Evolutionary conservation across 2,888 invertebrate species (phyloP).

Genomic region (Zelleria hepariella): DNA sequence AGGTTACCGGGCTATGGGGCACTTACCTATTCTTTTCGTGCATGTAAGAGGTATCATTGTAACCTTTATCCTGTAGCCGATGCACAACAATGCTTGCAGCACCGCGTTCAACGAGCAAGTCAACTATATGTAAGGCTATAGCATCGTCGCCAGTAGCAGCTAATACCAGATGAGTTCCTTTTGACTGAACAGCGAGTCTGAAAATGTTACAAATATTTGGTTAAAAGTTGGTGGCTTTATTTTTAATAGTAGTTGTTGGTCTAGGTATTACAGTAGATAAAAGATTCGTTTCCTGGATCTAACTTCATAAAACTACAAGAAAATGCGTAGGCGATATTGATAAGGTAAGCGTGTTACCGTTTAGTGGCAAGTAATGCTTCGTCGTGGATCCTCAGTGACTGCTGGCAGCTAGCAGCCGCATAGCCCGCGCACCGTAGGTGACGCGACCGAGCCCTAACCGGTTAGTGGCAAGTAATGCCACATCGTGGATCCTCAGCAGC

Average conservation of each 20-base stretch:
- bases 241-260: too few species aligned
- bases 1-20: too few species aligned
- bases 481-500: conserved; percentile 20
- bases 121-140: not conserved
- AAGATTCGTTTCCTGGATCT: not conserved
- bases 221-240: not conserved
- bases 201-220: not conserved
- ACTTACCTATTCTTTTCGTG: not conserved
- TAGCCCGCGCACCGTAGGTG: conserved; percentile 15
- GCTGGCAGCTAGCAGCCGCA: conserved; percentile 39
- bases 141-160: not conserved
- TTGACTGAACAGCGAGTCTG: not conserved
- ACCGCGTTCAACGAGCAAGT: conserved; percentile 1
- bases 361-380: not conserved
- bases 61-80: not conserved
- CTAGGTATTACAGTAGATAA: too few species aligned
- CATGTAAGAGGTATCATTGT: not conserved
- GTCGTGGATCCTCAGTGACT: conserved; percentile 22
- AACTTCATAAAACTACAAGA: too few species aligned
- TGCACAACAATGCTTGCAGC: not conserved
- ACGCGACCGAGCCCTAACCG: not conserved
- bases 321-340: too few species aligned
- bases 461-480: not conserved
- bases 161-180: not conserved
- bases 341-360: too few species aligned